Evolutionary conservation across 2,113 vertebrate genomes (phyloP).

Genomic region (Craseonycteris thonglongyai): DNA sequence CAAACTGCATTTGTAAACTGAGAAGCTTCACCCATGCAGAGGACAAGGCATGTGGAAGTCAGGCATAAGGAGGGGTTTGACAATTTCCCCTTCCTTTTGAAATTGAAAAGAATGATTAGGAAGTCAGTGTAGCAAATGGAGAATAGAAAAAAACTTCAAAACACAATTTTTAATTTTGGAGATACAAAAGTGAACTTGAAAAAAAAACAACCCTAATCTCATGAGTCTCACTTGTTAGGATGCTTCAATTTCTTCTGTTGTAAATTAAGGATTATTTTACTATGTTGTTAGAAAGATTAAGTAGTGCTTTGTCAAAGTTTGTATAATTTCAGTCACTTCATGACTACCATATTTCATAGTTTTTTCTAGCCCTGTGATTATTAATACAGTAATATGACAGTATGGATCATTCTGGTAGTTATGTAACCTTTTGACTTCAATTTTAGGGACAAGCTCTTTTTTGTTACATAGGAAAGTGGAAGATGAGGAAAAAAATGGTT

Average conservation of each 20-base stretch:
- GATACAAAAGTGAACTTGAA: not conserved
- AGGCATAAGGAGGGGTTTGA: not conserved
- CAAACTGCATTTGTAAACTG: not conserved
- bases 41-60: not conserved
- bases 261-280: not conserved
- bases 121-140: not conserved
- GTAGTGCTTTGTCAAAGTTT: not conserved
- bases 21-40: not conserved
- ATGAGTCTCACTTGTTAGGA: not conserved
- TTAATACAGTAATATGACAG: not conserved
- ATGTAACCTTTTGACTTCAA: not conserved
- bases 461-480: not conserved
- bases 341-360: not conserved
- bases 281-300: not conserved
- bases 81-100: not conserved
- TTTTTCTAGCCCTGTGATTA: not conserved
- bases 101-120: not conserved
- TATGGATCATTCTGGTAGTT: not conserved
- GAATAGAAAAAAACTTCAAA: not conserved
- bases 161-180: not conserved
- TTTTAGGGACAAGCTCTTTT: not conserved
- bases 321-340: not conserved
- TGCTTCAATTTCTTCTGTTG: not conserved
- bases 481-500: not conserved
- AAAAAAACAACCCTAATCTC: accelerated